A percentile compares a stretch with the other conserved stretches of the same genome.
These are phyloP conservation scores for Portevinia maculata DNA, from an alignment of 2,888 invertebrate genomes.

Conservation along the genomic window DNA sequence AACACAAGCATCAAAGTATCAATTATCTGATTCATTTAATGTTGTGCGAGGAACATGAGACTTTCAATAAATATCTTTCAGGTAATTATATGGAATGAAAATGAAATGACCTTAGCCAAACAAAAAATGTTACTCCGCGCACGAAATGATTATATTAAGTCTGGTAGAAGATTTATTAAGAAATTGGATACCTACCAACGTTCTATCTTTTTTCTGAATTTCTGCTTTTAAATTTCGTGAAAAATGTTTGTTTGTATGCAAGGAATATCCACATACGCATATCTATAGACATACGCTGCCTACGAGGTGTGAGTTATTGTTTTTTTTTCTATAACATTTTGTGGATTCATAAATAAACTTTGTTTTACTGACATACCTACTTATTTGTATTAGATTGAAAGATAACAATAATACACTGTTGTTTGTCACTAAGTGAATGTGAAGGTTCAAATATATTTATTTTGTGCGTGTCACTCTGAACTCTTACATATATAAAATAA, in stretches of 20 bases:
- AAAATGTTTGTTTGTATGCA: neutral
- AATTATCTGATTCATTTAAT: slow-evolving; percentile 65
- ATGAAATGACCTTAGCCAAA: slow-evolving; percentile 29
- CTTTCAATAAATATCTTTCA: slow-evolving; percentile 48
- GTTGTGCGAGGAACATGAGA: slow-evolving; percentile 66
- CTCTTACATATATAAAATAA: too few species aligned
- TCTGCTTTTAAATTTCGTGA: neutral
- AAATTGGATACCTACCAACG: slow-evolving; percentile 11
- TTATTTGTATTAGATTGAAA: too few species aligned
- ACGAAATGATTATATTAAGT: slow-evolving; percentile 38
- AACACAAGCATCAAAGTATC: slow-evolving; percentile 50
- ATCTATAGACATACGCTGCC: too few species aligned
- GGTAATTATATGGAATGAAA: slow-evolving; percentile 43
- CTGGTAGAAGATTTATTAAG: slow-evolving; percentile 35
- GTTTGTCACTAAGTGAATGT: too few species aligned
- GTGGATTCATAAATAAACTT: too few species aligned
- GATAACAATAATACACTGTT: too few species aligned
- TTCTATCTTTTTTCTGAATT: neutral
- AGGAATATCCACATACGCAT: neutral
- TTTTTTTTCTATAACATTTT: neutral
- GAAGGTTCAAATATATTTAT: too few species aligned
- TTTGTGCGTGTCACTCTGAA: too few species aligned
- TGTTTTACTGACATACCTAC: too few species aligned
- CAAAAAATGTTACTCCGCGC: slow-evolving; percentile 25
- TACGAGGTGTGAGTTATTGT: neutral